Evolutionary conservation across 2,797 vertebrate species (phyloP).

Genomic region (Rhabdophis nuchalis): DNA sequence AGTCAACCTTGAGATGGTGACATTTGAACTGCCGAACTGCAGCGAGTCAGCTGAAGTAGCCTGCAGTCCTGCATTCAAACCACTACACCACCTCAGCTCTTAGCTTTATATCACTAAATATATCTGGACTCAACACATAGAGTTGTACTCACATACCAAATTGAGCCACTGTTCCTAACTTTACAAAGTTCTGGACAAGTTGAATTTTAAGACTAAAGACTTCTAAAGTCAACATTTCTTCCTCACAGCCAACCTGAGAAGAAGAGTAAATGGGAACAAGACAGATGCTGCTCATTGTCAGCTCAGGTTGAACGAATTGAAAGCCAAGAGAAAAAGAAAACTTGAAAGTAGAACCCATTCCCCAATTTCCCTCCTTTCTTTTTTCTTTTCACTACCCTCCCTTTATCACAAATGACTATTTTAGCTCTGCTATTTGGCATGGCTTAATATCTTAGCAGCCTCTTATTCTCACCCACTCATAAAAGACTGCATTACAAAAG

Average conservation of each 20-base stretch:
- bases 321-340: neutral
- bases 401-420: constrained; percentile 13
- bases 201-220: neutral
- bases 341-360: constrained; percentile 5
- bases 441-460: constrained; percentile 47
- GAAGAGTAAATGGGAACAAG: neutral
- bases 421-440: constrained; percentile 21
- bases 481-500: constrained; percentile 44
- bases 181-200: neutral
- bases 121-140: neutral
- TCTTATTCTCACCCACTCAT: constrained; percentile 50
- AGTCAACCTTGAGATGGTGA: no score
- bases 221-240: neutral
- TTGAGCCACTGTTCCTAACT: neutral
- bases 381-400: neutral
- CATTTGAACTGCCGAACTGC: no score
- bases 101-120: neutral
- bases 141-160: neutral
- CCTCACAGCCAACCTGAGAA: neutral
- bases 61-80: no score
- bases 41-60: no score
- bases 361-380: neutral
- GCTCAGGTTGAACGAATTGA: neutral
- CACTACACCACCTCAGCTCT: no score
- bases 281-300: neutral